Evolutionary conservation across 2,888 invertebrate genomes (phyloP), one percentile per base, ranked within the genome.

Genomic region (Hirtodrosophila histrioides): DNA sequence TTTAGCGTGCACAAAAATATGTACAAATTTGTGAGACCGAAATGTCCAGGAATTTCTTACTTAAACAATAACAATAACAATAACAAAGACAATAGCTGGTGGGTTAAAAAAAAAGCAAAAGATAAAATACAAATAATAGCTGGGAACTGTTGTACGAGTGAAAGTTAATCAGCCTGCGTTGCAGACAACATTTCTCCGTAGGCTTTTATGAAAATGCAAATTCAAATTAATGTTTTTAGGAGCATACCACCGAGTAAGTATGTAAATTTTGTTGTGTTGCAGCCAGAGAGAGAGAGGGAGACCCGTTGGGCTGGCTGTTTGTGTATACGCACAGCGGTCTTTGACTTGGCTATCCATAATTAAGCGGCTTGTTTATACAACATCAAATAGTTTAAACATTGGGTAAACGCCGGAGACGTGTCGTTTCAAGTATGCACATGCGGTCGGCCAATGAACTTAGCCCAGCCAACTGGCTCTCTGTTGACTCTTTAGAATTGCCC

Each of bases 341-440:
- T 56, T 62, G 72, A 62, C 74, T 50, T 6, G 27, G 27, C 61
- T 44, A 57, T 36, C 53, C 75, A 78, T 64, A 78, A 78, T 85
- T 64, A 82, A 63, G 75, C 61, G 41, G 24, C 65, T 71, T 75
- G 86, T 75, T 82, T 78, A 72, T 61, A 57, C 63, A 41, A 55
- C 35, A 67, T 49, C 66, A 69, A 69, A 82, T 72, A 65, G 78
- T 78, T 82, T 72, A 67, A 69, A 53, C 82, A 68, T 72, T 66
- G 56, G 44, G 43, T 66, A 61, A 70, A 61, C 43, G 72, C 43
- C 53, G 56, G 24, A 27, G 10, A 36, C 37, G 31, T 62, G 69
- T 55, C 56, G 64, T 48, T 48, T 36, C 37, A 23, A 29, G 27
- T 41, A 43, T 43, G 8, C 44, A 40, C 45, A 10, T 40, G 12